These are phyloP conservation scores for Hystrix brachyura DNA, from an alignment of 2,113 vertebrate species.

Conservation along the genomic window DNA sequence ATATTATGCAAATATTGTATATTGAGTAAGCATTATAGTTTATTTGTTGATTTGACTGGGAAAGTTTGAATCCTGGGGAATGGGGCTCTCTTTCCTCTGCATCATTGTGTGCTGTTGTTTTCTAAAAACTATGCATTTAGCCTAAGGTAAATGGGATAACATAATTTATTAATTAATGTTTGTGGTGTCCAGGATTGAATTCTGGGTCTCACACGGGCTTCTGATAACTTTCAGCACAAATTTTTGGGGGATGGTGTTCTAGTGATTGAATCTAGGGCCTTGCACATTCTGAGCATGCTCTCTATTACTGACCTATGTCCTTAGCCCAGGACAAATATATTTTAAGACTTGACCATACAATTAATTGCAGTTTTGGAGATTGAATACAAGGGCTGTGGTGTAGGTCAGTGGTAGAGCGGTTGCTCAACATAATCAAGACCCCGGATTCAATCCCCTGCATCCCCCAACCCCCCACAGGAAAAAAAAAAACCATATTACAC, in stretches of 20 bases:
- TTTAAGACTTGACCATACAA: background rate
- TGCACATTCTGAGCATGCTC: background rate
- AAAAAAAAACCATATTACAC: background rate
- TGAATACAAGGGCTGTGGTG: background rate
- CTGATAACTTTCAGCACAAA: background rate
- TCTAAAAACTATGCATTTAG: background rate
- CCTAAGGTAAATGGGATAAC: background rate
- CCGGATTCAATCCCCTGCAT: background rate
- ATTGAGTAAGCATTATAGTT: background rate
- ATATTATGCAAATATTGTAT: background rate
- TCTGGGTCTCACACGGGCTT: background rate
- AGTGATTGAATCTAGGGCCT: background rate
- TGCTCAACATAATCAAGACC: background rate
- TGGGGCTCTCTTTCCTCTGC: background rate
- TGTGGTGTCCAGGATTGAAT: background rate
- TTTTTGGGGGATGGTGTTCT: background rate
- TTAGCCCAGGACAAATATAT: background rate
- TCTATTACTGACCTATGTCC: background rate
- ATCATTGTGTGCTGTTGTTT: background rate
- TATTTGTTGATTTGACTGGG: background rate
- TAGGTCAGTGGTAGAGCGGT: background rate
- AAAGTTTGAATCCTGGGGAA: background rate
- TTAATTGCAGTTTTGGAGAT: background rate
- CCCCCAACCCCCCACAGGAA: background rate
- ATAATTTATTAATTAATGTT: background rate